Base-by-base conservation (phyloP, 2,888 invertebrate species). In the Smittia sp. region DNA sequence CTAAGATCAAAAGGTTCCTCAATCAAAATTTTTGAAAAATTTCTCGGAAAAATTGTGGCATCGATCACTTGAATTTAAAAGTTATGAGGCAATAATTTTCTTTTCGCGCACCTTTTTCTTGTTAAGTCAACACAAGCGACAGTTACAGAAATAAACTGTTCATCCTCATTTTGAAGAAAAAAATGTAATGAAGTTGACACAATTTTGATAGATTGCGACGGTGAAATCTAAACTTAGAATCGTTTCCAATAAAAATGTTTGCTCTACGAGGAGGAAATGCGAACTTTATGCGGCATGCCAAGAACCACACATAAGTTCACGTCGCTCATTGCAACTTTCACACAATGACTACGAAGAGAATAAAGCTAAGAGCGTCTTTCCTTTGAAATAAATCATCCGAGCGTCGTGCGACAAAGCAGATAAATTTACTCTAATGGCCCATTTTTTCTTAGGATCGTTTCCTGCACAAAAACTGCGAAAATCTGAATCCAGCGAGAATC, bases 351-450 rank as follows among this genome's bases (percentile, higher is more conserved):
- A 13, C 13, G 39, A 39, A 39, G 39, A 39, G 13, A 39, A 39
- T 39, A 39, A 39, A 39, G 7, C 39, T 39, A 39, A 39, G 39
- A 39, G 15, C 58, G 11, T 7, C 22, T 58, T 58, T 20, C 58
- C 4, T 15, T 20, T 22, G 27, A 27, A n/a, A 24, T 72, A 72
- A 72, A 72, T 72, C 62, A 72, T 72, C 18, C 13, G 39, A 41
- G 18, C 32, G 24, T 22, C 41, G 41, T 7, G 46, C 1, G 20
- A 70, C 70, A 72, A 62, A 72, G 54, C 15, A 39, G 38, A 22
- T 62, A 62, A 72, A 72, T 62, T 72, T 72, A 62, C 38, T 39
- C 62, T 72, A 72, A 72, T 72, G 72, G 72, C 32, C 62, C 72
- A 72, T 38, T 62, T 72, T 68, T 69, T 6, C 15, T 4, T 9